Conservation (phyloP, 1,140 invertebrate genomes). For the Dendrolimus kikuchii region DNA sequence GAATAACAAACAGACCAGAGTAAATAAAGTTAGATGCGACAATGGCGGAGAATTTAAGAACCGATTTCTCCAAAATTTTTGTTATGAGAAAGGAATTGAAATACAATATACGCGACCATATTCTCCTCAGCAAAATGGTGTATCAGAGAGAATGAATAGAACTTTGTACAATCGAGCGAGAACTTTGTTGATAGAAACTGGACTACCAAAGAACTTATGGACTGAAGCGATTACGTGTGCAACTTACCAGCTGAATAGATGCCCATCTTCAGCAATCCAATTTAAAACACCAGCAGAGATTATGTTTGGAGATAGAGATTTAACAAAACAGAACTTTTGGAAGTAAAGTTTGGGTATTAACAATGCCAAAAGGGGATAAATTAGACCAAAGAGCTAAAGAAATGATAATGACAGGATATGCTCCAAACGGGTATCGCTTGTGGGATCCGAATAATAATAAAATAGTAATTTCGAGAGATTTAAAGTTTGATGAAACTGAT, state of each 20-base stretch:
- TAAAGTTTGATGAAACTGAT: conserved; percentile 3
- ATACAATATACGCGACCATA: too few species aligned
- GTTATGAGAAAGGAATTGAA: too few species aligned
- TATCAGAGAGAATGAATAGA: too few species aligned
- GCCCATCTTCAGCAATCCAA: conserved; percentile 9
- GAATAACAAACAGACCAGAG: conserved; percentile 1
- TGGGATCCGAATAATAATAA: conserved; percentile 1
- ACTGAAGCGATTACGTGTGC: conserved; percentile 8
- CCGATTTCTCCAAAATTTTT: too few species aligned
- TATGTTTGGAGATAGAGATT: conserved; percentile 2
- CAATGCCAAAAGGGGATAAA: conserved; percentile 1
- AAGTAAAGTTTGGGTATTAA: not conserved
- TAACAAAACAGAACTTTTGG: conserved; percentile 2
- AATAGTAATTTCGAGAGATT: conserved; percentile 1
- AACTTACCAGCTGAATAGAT: conserved; percentile 8
- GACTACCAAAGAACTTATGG: conserved; percentile 8
- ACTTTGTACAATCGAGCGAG: conserved; percentile 8
- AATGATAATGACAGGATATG: too few species aligned
- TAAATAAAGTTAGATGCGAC: conserved; percentile 1
- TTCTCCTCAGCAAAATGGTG: too few species aligned
- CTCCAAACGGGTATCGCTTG: too few species aligned
- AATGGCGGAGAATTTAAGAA: too few species aligned
- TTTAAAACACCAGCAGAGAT: too few species aligned
- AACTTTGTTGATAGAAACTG: conserved; percentile 6
- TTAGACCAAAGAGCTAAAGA: not conserved